These are phyloP conservation scores for Cliona cf. orientalis DNA, from an alignment of 37 sponge, comb jelly and placozoan species.

Conservation along the genomic window DNA sequence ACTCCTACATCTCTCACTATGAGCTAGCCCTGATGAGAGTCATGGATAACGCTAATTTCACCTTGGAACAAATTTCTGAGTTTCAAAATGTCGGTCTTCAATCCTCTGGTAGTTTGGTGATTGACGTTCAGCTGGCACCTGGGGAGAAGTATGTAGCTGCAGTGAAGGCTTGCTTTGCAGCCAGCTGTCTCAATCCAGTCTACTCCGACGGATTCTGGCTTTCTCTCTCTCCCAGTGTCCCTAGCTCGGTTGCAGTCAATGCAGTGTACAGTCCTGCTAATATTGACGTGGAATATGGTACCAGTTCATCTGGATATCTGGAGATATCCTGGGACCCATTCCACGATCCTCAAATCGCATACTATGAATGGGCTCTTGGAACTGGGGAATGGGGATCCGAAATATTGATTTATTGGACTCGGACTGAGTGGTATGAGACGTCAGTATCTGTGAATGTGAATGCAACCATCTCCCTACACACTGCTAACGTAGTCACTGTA, in stretches of 20 bases:
- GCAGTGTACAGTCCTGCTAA: conserved; percentile 41
- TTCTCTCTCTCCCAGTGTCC: conserved; percentile 27
- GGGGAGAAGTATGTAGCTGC: conserved; percentile 24
- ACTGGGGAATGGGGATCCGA: conserved; percentile 8
- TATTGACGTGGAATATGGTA: conserved; percentile 21
- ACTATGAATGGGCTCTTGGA: conserved; percentile 60
- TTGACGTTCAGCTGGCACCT: background rate
- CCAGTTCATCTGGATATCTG: conserved; percentile 25
- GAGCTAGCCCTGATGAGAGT: conserved; percentile 44
- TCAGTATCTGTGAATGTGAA: background rate
- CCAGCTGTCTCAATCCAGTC: conserved; percentile 57
- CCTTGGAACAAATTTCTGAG: background rate
- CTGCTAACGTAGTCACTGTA: conserved; percentile 17
- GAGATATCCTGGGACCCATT: conserved; percentile 44
- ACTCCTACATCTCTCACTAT: conserved; percentile 60
- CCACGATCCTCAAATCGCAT: conserved; percentile 2
- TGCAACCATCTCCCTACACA: conserved; percentile 34
- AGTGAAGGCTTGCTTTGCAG: conserved; percentile 45
- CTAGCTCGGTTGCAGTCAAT: conserved; percentile 10
- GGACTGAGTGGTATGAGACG: conserved; percentile 9
- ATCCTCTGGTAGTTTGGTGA: background rate
- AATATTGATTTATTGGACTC: conserved; percentile 33
- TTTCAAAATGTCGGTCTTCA: conserved; percentile 30
- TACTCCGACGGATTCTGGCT: conserved; percentile 62
- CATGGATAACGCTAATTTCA: background rate